These are phyloP conservation scores for Laspeyria flexula DNA, from an alignment of 2,888 invertebrate species.

Conservation along the genomic window DNA sequence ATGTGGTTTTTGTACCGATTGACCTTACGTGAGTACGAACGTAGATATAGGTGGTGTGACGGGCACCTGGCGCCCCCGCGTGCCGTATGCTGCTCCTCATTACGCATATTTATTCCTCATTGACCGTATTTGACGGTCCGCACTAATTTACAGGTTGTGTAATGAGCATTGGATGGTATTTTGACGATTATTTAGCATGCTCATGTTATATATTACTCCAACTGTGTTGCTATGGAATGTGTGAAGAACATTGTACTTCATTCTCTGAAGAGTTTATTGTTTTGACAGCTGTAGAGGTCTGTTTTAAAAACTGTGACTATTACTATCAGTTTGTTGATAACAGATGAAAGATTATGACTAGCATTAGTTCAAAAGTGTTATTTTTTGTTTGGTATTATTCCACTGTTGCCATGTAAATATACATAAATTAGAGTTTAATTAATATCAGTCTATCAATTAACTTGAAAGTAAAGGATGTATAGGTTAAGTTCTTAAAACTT, in stretches of 20 bases:
- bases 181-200: conserved; percentile 25
- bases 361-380: no score
- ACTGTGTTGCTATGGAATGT: conserved; percentile 39
- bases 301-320: conserved; percentile 3
- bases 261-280: conserved; percentile 14
- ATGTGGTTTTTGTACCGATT: conserved; percentile 65
- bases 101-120: conserved; percentile 29
- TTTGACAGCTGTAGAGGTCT: conserved; percentile 23
- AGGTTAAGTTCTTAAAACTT: no score
- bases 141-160: conserved; percentile 23
- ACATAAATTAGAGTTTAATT: neutral
- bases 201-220: conserved; percentile 22
- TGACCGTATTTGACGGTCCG: conserved; percentile 23
- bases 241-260: conserved; percentile 13
- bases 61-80: conserved; percentile 61
- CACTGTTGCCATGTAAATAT: conserved; percentile 12
- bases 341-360: no score
- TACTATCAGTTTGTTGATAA: conserved; percentile 27
- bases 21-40: conserved; percentile 68
- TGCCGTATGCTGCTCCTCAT: conserved; percentile 51
- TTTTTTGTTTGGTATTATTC: conserved; percentile 8
- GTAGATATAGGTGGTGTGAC: conserved; percentile 55
- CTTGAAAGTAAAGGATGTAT: no score
- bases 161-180: conserved; percentile 20
- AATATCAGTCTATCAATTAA: no score